Conservation (phyloP, 1,140 invertebrate species). For the Aphaenogaster ashmeadi region DNA sequence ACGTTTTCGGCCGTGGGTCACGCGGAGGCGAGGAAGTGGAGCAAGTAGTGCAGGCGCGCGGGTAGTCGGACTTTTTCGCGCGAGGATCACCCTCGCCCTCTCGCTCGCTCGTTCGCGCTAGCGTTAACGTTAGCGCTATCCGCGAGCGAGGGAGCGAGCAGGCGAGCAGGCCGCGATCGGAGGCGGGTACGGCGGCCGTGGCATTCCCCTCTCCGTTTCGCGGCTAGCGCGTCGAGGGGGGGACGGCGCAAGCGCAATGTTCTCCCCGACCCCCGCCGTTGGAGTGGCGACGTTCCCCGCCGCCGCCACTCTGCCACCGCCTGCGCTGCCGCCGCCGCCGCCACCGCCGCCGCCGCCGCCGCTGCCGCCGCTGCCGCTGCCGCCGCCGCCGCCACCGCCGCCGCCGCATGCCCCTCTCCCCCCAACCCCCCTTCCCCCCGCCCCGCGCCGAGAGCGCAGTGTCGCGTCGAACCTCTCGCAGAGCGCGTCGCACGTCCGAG, state of each 20-base stretch:
- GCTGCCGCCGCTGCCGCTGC: constrained; percentile 41
- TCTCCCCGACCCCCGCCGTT: constrained; percentile 65
- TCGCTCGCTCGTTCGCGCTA: constrained; percentile 28
- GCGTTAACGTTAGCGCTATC: constrained; percentile 40
- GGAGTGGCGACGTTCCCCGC: constrained; percentile 50
- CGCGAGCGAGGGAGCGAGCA: constrained; percentile 61
- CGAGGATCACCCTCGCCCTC: constrained; percentile 39
- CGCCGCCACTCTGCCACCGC: constrained; percentile 69
- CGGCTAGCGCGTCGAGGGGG: constrained; percentile 54
- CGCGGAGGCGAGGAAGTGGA: constrained; percentile 61
- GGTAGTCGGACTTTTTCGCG: constrained; percentile 77
- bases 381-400: constrained; percentile 55
- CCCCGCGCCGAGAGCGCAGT: constrained; percentile 88
- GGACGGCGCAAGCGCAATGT: constrained; percentile 77
- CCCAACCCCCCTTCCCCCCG: constrained; percentile 72
- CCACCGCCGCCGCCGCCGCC: constrained; percentile 73
- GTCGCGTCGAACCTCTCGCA: constrained; percentile 91
- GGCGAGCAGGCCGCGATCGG: constrained; percentile 74
- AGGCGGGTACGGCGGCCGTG: constrained; percentile 78
- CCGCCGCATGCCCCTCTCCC: constrained; percentile 61
- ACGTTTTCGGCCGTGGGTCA: constrained; percentile 38
- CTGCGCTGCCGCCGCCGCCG: constrained; percentile 74
- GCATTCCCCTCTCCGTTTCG: constrained; percentile 54
- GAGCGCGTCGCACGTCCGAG: constrained; percentile 88
- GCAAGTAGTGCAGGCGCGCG: constrained; percentile 78